Percentiles rank a stretch among this genome's conserved stretches.
phyloP scores from a whole-genome alignment of 2,888 invertebrate genomes.

The Heliconius ismenius region DNA sequence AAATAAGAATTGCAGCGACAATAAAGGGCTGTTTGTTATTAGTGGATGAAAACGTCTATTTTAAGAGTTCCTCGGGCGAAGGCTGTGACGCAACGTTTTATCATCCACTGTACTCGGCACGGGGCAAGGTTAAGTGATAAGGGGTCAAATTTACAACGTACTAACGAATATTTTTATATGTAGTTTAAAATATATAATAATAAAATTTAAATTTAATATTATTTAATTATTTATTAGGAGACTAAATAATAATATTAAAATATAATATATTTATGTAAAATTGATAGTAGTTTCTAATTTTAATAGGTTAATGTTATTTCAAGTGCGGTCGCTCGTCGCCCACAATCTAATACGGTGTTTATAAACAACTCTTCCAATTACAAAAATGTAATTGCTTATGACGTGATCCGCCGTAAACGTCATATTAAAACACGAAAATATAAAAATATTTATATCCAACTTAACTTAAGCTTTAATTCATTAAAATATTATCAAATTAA shows the following conservation, averaged over 20 bases:
- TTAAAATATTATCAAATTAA: not conserved
- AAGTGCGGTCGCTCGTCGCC: constrained; percentile 7
- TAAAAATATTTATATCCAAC: constrained; percentile 20
- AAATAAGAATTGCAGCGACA: too few species aligned
- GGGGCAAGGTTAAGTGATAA: constrained; percentile 44
- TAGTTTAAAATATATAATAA: not conserved
- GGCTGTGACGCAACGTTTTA: constrained; percentile 45
- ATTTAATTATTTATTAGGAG: not conserved
- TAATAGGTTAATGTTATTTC: constrained; percentile 9
- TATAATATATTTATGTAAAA: not conserved
- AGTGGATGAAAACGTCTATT: constrained; percentile 37
- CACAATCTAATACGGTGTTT: constrained; percentile 16
- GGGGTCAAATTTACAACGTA: constrained; percentile 34
- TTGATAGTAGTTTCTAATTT: not conserved
- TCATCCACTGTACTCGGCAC: constrained; percentile 34
- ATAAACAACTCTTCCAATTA: constrained; percentile 24
- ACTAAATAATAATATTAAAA: not conserved
- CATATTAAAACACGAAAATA: constrained; percentile 25
- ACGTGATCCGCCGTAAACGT: constrained; percentile 26
- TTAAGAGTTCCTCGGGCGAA: constrained; percentile 33
- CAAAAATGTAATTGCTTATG: constrained; percentile 26
- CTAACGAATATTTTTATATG: not conserved
- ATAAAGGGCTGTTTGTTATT: constrained; percentile 23
- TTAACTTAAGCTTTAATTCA: not conserved
- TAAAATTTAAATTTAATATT: not conserved